Evolutionary conservation across 35 echinoderm and acorn worm genomes (phyloP).

Genomic region (Apostichopus californicus): DNA sequence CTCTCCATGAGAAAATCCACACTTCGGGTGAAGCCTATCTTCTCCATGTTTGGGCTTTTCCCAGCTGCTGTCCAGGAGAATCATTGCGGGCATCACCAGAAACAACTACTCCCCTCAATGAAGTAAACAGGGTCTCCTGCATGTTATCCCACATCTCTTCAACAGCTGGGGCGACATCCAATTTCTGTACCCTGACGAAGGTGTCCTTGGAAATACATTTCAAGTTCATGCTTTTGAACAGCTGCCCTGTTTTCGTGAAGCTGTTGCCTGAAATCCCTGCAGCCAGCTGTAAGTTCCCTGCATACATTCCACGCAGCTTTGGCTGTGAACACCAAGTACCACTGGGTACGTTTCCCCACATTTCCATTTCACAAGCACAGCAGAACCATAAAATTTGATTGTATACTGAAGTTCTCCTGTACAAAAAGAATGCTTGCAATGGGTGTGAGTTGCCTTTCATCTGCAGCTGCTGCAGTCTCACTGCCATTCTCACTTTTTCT

Average conservation of each 20-base stretch:
- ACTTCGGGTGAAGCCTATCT: constrained; percentile 2
- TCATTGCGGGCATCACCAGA: neutral
- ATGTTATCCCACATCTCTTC: neutral
- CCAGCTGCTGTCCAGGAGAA: neutral
- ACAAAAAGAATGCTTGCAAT: neutral
- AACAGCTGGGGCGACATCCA: no score
- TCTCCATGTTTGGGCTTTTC: constrained; percentile 38
- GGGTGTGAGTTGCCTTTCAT: no score
- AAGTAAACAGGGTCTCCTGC: neutral
- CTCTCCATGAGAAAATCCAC: neutral
- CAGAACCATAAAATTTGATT: constrained; percentile 8
- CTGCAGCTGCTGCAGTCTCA: no score
- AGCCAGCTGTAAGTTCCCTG: constrained; percentile 9
- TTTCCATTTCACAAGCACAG: neutral
- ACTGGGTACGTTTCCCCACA: neutral
- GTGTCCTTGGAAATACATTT: no score
- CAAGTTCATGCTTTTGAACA: neutral
- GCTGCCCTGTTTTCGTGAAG: neutral
- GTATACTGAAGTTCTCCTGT: constrained; percentile 6
- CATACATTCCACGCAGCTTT: constrained; percentile 3
- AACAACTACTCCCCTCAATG: neutral
- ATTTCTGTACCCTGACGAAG: constrained; percentile 4
- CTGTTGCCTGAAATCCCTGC: neutral
- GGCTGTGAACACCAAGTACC: constrained; percentile 34
- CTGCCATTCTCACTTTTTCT: no score